Conservation (phyloP, 2,113 vertebrate species). For the Calypte anna region DNA sequence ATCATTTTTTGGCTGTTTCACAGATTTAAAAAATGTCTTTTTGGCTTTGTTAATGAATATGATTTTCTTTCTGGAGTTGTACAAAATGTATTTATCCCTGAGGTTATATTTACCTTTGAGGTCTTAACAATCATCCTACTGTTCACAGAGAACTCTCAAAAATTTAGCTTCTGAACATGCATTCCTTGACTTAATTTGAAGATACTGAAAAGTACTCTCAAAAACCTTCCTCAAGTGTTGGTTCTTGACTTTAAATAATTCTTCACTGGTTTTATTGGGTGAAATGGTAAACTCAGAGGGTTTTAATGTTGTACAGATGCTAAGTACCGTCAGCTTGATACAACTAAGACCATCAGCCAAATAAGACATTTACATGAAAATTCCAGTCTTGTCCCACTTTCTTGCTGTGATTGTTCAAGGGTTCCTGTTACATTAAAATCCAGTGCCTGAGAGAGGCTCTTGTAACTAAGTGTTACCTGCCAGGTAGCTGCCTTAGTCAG, state of each 20-base stretch:
- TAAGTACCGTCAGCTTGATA: background rate
- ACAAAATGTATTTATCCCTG: background rate
- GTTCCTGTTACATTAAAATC: background rate
- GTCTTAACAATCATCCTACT: background rate
- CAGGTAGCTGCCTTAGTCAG: background rate
- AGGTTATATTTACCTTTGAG: background rate
- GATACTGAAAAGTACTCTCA: background rate
- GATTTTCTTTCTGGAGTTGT: background rate
- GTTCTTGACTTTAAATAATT: slow-evolving; percentile 14
- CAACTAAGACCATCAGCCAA: background rate
- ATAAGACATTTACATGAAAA: background rate
- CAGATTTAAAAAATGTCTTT: background rate
- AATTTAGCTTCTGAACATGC: background rate
- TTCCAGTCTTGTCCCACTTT: background rate
- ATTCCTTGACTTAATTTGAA: slow-evolving; percentile 5
- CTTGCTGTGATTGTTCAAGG: background rate
- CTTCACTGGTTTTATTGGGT: background rate
- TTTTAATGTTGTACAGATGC: background rate
- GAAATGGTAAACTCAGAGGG: background rate
- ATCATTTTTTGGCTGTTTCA: background rate
- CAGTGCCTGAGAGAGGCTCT: background rate
- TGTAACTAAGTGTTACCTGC: background rate
- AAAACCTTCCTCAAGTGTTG: background rate
- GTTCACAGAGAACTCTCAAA: background rate
- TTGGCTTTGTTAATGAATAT: background rate